Evolutionary conservation across 1,140 invertebrate genomes (phyloP), one percentile per base, ranked within the genome.

Genomic region (Eueides isabella): DNA sequence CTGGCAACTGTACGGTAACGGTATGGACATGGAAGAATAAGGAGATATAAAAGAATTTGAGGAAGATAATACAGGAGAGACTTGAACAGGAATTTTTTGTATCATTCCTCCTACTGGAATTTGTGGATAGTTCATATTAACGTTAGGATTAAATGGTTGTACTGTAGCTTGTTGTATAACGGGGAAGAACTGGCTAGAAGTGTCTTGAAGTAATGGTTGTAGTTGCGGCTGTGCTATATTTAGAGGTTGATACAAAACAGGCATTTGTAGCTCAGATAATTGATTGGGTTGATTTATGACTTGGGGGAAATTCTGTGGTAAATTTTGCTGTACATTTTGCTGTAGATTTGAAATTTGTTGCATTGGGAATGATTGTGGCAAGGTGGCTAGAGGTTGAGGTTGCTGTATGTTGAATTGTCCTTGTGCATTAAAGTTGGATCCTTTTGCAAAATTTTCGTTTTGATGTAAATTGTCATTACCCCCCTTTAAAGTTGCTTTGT

Each of bases 381-480:
- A 70, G 28, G 55, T 26, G 72, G 78, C 19, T 28, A 67, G 14
- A 70, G 28, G 38, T 16, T 29, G 31, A 41, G 73, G 44, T 23
- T 69, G 33, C n/a, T 65, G 71, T 66, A 63, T 44, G 61, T 72
- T 73, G 23, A 71, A 29, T 31, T 65, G 61, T 12, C 35, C 63
- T n/a, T 70, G 71, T n/a, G 75, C 16, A 29, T 71, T 72, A n/a
- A 64, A 44, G 61, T 67, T 78, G 9, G 68, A 19, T 16, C 26
- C 26, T 33, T 33, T 75, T 28, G 48, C 69, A 29, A 19, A 61
- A 74, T 78, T 77, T 66, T 44, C 76, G 44, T 78, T 78, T 71
- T 77, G 68, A 66, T 75, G 77, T 26, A 73, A 68, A 74, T 74
- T 67, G 7, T 79, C 61, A 6, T 48, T 73, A 16, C 19, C 5